phyloP scores from a whole-genome alignment of 23 tunicate genomes.

The Halocynthia aurantium region DNA sequence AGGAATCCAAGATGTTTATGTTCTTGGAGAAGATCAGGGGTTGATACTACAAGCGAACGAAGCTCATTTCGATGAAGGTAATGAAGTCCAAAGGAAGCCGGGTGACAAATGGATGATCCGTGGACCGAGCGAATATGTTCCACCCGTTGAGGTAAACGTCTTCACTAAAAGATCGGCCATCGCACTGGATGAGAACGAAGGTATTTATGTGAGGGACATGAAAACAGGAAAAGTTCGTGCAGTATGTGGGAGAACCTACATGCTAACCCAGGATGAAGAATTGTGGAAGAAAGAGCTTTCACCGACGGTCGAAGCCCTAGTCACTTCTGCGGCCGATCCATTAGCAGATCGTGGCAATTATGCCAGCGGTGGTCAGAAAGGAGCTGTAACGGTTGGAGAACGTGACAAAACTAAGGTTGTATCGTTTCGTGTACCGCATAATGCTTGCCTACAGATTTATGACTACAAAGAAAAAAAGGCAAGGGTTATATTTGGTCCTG shows the following conservation, averaged over 20 bases:
- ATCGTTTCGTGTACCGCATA: constrained; percentile 81
- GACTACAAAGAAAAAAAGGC: constrained; percentile 94
- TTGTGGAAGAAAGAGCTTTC: constrained; percentile 88
- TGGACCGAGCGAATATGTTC: constrained; percentile 92
- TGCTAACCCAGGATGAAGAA: constrained; percentile 94
- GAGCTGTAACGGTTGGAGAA: not conserved
- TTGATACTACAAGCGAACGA: constrained; percentile 75
- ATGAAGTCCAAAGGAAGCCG: constrained; percentile 66
- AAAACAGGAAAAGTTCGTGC: constrained; percentile 90
- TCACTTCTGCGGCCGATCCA: constrained; percentile 67
- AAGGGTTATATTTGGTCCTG: constrained; percentile 95
- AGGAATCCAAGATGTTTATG: constrained; percentile 89
- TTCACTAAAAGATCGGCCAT: constrained; percentile 61
- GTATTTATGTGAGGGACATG: constrained; percentile 81
- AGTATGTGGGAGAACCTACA: constrained; percentile 86
- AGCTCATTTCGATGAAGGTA: constrained; percentile 57
- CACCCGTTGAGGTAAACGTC: constrained; percentile 71
- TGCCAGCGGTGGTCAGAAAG: constrained; percentile 10
- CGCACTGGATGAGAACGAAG: constrained; percentile 85
- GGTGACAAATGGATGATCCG: constrained; percentile 98
- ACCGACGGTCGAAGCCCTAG: constrained; percentile 56
- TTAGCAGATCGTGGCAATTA: constrained; percentile 58
- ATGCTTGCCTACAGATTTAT: constrained; percentile 88
- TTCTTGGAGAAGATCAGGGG: constrained; percentile 92
- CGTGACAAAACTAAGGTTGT: constrained; percentile 69